Percentiles rank a stretch among this genome's conserved stretches.
Conservation (phyloP, 2,888 invertebrate species). For the Trichogramma evanescens region DNA sequence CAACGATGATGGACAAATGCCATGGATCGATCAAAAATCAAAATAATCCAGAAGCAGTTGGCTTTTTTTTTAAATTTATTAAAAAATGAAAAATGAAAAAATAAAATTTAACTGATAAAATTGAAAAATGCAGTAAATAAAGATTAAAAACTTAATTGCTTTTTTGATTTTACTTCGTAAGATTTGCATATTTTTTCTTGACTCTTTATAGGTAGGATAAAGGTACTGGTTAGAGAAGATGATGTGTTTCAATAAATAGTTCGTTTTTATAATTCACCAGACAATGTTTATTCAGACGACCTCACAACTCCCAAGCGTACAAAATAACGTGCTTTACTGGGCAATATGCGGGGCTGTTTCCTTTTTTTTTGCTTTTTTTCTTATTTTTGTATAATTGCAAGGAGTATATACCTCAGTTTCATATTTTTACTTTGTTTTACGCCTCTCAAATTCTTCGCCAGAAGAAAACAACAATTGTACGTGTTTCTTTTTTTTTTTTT, state of each 20-base stretch:
- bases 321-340: conserved; percentile 61
- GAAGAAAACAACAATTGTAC: conserved; percentile 43
- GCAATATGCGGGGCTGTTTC: conserved; percentile 46
- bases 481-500: conserved; percentile 26
- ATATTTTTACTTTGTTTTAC: conserved; percentile 21
- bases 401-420: conserved; percentile 29
- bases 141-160: too few species aligned
- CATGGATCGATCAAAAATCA: too few species aligned
- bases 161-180: too few species aligned
- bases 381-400: conserved; percentile 27
- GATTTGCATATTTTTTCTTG: too few species aligned
- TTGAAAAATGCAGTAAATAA: too few species aligned
- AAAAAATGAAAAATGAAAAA: too few species aligned
- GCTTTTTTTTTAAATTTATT: too few species aligned
- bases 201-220: too few species aligned
- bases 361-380: too few species aligned
- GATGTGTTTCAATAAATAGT: conserved; percentile 27
- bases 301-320: conserved; percentile 69
- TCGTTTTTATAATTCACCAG: conserved; percentile 52
- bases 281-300: conserved; percentile 67
- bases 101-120: too few species aligned
- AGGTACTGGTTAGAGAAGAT: neutral
- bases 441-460: conserved; percentile 27
- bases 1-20: too few species aligned
- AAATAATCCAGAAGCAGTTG: too few species aligned